A percentile compares a stretch with the other conserved stretches of the same genome.
Evolutionary conservation across 2,113 vertebrate genomes (phyloP).

Genomic region (Platysternon megacephalum): DNA sequence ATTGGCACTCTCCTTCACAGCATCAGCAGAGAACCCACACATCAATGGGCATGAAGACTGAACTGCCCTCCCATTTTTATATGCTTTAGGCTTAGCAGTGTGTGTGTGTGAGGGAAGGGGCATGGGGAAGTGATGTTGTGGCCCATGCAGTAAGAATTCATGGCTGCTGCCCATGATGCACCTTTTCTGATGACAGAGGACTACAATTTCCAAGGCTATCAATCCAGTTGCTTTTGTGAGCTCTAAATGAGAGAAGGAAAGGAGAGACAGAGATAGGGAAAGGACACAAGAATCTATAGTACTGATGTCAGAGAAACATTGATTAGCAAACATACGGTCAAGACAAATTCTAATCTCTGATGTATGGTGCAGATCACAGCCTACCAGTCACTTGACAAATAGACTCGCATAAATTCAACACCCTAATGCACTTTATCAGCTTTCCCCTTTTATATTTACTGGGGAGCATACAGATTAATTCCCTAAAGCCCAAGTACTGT

Average conservation of each 20-base stretch:
- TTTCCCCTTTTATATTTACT: not conserved
- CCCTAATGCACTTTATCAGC: not conserved
- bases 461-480: not conserved
- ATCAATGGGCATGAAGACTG: not conserved
- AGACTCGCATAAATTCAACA: not conserved
- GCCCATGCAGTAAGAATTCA: rapidly evolving
- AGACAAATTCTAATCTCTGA: not conserved
- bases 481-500: not conserved
- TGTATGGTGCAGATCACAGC: not conserved
- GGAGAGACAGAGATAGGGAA: not conserved
- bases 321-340: not conserved
- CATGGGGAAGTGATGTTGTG: rapidly evolving
- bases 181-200: rapidly evolving
- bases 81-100: not conserved
- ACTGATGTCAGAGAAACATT: not conserved
- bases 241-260: not conserved
- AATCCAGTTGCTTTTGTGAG: not conserved
- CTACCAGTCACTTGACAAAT: not conserved
- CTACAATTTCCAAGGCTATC: not conserved
- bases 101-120: not conserved
- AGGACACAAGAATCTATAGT: not conserved
- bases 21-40: rapidly evolving
- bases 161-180: rapidly evolving
- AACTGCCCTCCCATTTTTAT: rapidly evolving
- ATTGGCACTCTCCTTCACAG: not conserved